Base-by-base conservation (phyloP, 2,888 invertebrate species). In the Lumbricus terrestris region DNA sequence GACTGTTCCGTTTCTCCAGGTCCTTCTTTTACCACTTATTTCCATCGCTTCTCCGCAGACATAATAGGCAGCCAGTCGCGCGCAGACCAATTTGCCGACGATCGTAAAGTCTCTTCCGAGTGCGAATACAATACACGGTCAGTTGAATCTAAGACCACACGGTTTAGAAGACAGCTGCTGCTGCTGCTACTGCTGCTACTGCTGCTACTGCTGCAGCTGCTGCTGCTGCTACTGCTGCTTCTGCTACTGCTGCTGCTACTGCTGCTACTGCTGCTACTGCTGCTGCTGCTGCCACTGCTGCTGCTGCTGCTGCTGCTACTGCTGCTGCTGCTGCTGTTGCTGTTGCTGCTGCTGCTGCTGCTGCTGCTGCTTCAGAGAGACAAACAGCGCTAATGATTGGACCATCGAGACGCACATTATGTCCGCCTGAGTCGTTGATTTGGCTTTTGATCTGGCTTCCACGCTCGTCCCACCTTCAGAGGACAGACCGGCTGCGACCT, bases 21-120 rank as follows among this genome's bases (percentile, higher is more conserved):
- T 69, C 69, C n/a, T 69, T 69, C 69, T n/a, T 69, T 69, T 69
- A n/a, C 69, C 69, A 69, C n/a, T n/a, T 69, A 69, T 69, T 69
- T 69, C 69, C 69, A 69, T 69, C n/a, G 69, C 69, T 69, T 69
- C n/a, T n/a, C n/a, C 29, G 16, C 69, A 69, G 69, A n/a, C n/a
- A n/a, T n/a, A n/a, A n/a, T n/a, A n/a, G n/a, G n/a, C n/a, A 69
- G 69, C 29, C 69, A n/a, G 69, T 69, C 69, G 69, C n/a, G 69
- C 69, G 69, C 69, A n/a, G 16, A 69, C 11, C 69, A 69, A 69
- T 69, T 69, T 69, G 69, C n/a, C 69, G 69, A 69, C 29, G n/a
- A n/a, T 69, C 69, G 69, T 69, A 11, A 69, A 69, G 69, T 69
- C 69, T n/a, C n/a, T n/a, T n/a, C n/a, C 8, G n/a, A 69, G 69